phyloP scores from a whole-genome alignment of 92 coral and sea anemone genomes.

The Umimayanthus kanabou region DNA sequence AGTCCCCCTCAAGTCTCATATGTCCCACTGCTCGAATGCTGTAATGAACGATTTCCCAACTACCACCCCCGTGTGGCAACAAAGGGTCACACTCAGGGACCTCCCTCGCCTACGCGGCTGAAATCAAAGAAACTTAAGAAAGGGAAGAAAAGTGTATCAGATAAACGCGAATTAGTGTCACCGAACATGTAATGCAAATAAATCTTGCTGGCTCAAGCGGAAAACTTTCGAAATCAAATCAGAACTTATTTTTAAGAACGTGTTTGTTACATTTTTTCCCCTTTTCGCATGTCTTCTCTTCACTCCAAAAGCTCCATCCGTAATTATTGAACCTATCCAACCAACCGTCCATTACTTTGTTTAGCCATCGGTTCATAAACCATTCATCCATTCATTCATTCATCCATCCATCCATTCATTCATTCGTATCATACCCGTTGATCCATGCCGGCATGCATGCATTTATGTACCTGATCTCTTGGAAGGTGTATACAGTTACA shows the following conservation, averaged over 20 bases:
- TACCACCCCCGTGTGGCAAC: slow-evolving; percentile 74
- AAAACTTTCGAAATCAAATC: no score
- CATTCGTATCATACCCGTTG: background rate
- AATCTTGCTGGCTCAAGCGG: no score
- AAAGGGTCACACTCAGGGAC: slow-evolving; percentile 11
- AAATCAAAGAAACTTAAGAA: slow-evolving; percentile 48
- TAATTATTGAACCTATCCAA: no score
- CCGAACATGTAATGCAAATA: background rate
- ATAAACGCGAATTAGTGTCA: slow-evolving; percentile 9
- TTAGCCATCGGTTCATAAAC: background rate
- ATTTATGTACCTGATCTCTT: no score
- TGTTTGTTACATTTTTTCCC: no score
- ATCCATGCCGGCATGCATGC: no score
- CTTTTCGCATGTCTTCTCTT: no score
- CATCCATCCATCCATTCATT: background rate
- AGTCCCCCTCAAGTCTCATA: slow-evolving; percentile 63
- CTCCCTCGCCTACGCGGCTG: slow-evolving; percentile 21
- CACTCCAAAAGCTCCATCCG: no score
- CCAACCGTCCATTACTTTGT: no score
- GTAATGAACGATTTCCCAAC: slow-evolving; percentile 73
- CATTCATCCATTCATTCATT: background rate
- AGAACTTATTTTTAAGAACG: no score
- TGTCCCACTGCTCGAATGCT: slow-evolving; percentile 78
- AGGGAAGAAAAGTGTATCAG: slow-evolving; percentile 38
- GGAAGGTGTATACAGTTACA: no score